Evolutionary conservation across 2,113 vertebrate species (phyloP).

Genomic region (Corythornis vintsioides): DNA sequence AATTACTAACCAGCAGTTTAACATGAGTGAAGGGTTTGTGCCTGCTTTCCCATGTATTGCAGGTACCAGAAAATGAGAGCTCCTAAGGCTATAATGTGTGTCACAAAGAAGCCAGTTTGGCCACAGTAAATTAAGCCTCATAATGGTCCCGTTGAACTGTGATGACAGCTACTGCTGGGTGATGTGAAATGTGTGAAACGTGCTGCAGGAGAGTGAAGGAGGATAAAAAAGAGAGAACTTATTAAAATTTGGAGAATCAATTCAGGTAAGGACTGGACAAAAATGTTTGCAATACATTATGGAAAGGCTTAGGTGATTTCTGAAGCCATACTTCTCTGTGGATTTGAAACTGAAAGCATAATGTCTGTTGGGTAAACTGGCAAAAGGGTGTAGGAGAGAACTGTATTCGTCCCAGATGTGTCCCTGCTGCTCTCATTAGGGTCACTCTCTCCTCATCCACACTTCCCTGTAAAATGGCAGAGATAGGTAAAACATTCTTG

Average conservation of each 20-base stretch:
- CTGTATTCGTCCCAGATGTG: not conserved
- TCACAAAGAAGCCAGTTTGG: conserved; percentile 9
- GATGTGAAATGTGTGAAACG: conserved; percentile 12
- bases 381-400: not conserved
- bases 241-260: not conserved
- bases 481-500: not conserved
- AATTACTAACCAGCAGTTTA: not conserved
- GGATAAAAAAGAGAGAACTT: conserved; percentile 2
- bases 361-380: not conserved
- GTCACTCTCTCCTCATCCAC: not conserved
- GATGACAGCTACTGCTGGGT: conserved; percentile 39
- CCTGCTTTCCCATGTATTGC: not conserved
- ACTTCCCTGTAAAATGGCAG: not conserved
- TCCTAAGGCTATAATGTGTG: not conserved
- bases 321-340: not conserved
- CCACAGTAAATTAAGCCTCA: conserved; percentile 6
- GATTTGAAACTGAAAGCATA: not conserved
- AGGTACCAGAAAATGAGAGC: not conserved
- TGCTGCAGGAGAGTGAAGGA: not conserved
- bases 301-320: not conserved
- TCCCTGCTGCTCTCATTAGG: not conserved
- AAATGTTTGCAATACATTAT: not conserved
- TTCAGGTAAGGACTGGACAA: not conserved
- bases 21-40: not conserved
- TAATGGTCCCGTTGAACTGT: not conserved